phyloP scores from a whole-genome alignment of 2,888 invertebrate species.

The Andrena chrysosceles region DNA sequence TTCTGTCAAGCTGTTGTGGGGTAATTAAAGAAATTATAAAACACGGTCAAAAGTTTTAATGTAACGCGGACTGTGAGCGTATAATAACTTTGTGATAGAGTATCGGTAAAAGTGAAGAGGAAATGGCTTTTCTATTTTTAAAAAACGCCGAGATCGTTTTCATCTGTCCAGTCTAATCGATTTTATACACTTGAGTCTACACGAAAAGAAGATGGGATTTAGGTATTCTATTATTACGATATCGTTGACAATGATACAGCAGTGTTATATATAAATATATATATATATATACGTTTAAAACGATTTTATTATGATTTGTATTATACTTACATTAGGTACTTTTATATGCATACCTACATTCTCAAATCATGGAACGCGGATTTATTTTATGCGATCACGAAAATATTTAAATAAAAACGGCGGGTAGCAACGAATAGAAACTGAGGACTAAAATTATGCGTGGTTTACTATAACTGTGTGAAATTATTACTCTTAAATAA shows the following conservation, averaged over 20 bases:
- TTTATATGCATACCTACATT: slow-evolving; percentile 62
- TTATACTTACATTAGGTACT: slow-evolving; percentile 60
- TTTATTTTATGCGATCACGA: slow-evolving; percentile 7
- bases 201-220: slow-evolving; percentile 42
- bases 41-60: slow-evolving; percentile 52
- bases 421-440: slow-evolving; percentile 26
- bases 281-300: slow-evolving; percentile 45
- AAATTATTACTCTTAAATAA: slow-evolving; percentile 23
- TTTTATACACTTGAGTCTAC: slow-evolving; percentile 48
- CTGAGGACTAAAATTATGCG: slow-evolving; percentile 15
- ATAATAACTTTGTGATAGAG: slow-evolving; percentile 67
- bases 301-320: slow-evolving; percentile 57
- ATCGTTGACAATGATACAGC: slow-evolving; percentile 49
- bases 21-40: slow-evolving; percentile 26
- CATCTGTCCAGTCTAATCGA: slow-evolving; percentile 52
- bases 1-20: slow-evolving; percentile 47
- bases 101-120: slow-evolving; percentile 46
- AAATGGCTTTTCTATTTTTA: slow-evolving; percentile 62
- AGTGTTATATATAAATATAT: slow-evolving; percentile 52
- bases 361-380: slow-evolving; percentile 39
- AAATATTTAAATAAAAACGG: slow-evolving; percentile 9
- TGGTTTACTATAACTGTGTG: slow-evolving; percentile 27
- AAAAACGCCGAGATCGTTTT: slow-evolving; percentile 51
- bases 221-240: slow-evolving; percentile 45
- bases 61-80: slow-evolving; percentile 54